A percentile compares a stretch with the other conserved stretches of the same genome.
phyloP scores from a whole-genome alignment of 1,140 invertebrate species.

The Gonatopus flavifemur region DNA sequence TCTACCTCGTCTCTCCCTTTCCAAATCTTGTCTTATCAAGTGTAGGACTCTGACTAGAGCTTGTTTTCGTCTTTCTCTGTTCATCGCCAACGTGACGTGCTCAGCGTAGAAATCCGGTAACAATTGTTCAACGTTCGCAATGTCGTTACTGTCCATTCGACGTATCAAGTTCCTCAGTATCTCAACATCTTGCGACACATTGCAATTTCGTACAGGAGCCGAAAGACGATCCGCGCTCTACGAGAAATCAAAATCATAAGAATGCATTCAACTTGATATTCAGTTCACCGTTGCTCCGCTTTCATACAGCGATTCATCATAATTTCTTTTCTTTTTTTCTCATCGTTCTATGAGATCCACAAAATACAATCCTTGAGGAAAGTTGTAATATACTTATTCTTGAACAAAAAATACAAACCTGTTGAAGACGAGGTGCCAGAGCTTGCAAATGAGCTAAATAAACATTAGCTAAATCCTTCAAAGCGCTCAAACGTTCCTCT shows the following conservation, averaged over 20 bases:
- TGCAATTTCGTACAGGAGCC: conserved; percentile 69
- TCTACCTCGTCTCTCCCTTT: conserved; percentile 80
- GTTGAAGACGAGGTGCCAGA: conserved; percentile 70
- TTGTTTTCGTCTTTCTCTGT: conserved; percentile 81
- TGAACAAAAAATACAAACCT: no score
- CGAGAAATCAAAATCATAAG: conserved; percentile 18
- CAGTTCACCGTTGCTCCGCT: no score
- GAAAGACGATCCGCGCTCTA: conserved; percentile 72
- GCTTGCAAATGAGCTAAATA: conserved; percentile 79
- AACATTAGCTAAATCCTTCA: conserved; percentile 76
- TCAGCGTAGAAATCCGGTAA: conserved; percentile 94
- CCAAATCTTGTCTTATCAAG: conserved; percentile 81
- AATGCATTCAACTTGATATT: no score
- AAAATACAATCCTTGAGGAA: no score
- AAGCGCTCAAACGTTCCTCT: conserved; percentile 81
- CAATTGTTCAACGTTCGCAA: conserved; percentile 70
- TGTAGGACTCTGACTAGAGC: conserved; percentile 80
- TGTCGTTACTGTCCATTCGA: conserved; percentile 50
- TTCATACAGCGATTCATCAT: no score
- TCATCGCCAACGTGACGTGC: conserved; percentile 91
- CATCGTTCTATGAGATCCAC: no score
- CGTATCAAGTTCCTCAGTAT: conserved; percentile 66
- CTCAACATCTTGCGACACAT: conserved; percentile 74
- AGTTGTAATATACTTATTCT: no score
- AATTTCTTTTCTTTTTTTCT: no score